Conservation (phyloP, 2,797 vertebrate species). For the Syngnathus rostellatus region DNA sequence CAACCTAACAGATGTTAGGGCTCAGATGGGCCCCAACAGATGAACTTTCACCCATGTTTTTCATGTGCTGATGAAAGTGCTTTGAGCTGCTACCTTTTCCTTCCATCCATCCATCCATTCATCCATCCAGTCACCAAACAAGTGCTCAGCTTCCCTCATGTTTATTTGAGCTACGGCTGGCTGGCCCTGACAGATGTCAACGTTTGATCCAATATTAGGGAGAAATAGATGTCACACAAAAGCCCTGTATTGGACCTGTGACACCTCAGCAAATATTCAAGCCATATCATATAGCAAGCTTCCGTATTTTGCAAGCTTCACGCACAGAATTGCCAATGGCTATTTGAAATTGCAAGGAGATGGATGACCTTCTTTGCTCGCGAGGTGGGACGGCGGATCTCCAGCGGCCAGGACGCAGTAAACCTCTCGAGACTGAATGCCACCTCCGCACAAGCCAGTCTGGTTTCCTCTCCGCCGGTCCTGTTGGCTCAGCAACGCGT, state of each 20-base stretch:
- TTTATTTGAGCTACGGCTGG: background rate
- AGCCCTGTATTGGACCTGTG: no score
- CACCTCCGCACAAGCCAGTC: slow-evolving; percentile 86
- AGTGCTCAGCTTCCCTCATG: background rate
- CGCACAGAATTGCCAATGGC: background rate
- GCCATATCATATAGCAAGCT: no score
- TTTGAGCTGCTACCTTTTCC: background rate
- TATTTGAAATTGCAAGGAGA: no score
- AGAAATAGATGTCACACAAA: no score
- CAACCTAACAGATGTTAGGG: background rate
- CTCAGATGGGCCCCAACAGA: background rate
- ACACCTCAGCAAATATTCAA: no score
- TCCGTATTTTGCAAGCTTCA: no score
- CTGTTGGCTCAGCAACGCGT: slow-evolving; percentile 88
- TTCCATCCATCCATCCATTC: background rate
- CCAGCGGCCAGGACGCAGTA: slow-evolving; percentile 80
- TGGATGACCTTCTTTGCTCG: slow-evolving; percentile 79
- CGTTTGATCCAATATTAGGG: no score
- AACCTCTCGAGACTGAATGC: slow-evolving; percentile 80
- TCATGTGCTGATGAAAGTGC: background rate
- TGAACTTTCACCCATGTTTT: background rate
- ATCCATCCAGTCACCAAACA: background rate
- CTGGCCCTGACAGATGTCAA: background rate
- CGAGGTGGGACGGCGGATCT: slow-evolving; percentile 67
- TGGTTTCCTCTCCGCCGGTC: slow-evolving; percentile 89